These are phyloP conservation scores for Drosophila eohydei DNA, from an alignment of 2,888 invertebrate species.

Conservation along the genomic window DNA sequence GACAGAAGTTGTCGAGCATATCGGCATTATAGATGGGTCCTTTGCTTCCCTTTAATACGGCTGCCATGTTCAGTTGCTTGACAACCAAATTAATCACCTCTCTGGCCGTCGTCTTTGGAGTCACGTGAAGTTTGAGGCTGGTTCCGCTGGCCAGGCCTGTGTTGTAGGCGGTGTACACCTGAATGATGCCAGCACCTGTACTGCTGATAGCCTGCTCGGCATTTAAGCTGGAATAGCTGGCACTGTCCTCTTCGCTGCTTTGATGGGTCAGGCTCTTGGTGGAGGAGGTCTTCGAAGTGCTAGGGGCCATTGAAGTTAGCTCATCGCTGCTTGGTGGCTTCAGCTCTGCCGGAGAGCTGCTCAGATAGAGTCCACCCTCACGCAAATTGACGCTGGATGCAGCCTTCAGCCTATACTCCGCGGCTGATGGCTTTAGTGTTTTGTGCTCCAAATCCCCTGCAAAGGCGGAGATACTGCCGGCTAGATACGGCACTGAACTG, in stretches of 20 bases:
- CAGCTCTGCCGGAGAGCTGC: slow-evolving; percentile 86
- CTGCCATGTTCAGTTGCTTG: slow-evolving; percentile 97
- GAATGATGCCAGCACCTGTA: slow-evolving; percentile 85
- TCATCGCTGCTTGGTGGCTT: slow-evolving; percentile 78
- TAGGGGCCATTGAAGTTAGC: slow-evolving; percentile 39
- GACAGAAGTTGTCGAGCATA: slow-evolving; percentile 94
- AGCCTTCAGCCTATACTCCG: slow-evolving; percentile 57
- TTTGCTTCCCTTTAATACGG: slow-evolving; percentile 92
- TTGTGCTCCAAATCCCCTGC: slow-evolving; percentile 70
- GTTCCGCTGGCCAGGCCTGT: slow-evolving; percentile 97
- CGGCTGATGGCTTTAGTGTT: slow-evolving; percentile 55
- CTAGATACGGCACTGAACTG: slow-evolving; percentile 88
- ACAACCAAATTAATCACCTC: slow-evolving; percentile 98
- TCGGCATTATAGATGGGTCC: slow-evolving; percentile 94
- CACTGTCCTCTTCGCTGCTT: slow-evolving; percentile 80
- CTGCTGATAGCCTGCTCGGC: slow-evolving; percentile 45
- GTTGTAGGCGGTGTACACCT: slow-evolving; percentile 98
- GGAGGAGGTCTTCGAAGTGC: slow-evolving; percentile 73
- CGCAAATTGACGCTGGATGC: slow-evolving; percentile 83
- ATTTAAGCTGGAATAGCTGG: slow-evolving; percentile 74
- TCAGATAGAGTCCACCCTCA: slow-evolving; percentile 85
- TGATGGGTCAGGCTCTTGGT: slow-evolving; percentile 76
- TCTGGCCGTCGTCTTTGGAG: slow-evolving; percentile 95
- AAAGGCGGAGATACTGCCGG: slow-evolving; percentile 68
- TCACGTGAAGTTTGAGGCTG: slow-evolving; percentile 96